These are phyloP conservation scores for Holotrichia oblita DNA, from an alignment of 1,140 invertebrate species.

Conservation along the genomic window DNA sequence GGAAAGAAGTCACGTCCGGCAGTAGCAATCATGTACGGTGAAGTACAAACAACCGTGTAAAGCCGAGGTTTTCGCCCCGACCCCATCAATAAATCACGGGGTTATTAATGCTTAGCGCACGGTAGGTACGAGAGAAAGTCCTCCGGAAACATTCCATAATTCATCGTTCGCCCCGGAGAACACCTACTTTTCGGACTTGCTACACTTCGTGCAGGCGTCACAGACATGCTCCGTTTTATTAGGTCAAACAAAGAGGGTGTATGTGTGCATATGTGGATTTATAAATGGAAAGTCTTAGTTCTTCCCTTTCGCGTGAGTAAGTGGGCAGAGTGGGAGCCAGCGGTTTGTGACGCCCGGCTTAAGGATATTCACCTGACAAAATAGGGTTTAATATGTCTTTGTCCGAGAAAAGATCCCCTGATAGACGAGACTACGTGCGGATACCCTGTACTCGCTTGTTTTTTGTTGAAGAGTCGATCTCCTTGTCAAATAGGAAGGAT, in stretches of 20 bases:
- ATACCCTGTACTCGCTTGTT: no score
- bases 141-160: constrained; percentile 7
- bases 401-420: background rate
- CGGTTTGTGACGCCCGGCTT: background rate
- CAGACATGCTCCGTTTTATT: constrained; percentile 9
- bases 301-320: background rate
- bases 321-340: background rate
- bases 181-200: background rate
- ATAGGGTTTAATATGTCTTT: constrained; percentile 1
- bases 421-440: no score
- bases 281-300: background rate
- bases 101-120: constrained; percentile 12
- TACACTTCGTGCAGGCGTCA: background rate
- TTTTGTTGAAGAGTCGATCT: no score
- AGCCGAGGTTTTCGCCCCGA: background rate
- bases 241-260: background rate
- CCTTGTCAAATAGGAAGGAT: no score
- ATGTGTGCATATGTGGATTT: background rate
- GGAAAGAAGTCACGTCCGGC: background rate
- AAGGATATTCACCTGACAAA: background rate
- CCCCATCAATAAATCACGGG: background rate
- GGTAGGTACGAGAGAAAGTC: background rate
- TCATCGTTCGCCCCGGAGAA: background rate
- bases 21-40: background rate
- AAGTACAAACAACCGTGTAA: constrained; percentile 16